Base-by-base conservation (phyloP, 2,888 invertebrate genomes). In the Dynastes maya region DNA sequence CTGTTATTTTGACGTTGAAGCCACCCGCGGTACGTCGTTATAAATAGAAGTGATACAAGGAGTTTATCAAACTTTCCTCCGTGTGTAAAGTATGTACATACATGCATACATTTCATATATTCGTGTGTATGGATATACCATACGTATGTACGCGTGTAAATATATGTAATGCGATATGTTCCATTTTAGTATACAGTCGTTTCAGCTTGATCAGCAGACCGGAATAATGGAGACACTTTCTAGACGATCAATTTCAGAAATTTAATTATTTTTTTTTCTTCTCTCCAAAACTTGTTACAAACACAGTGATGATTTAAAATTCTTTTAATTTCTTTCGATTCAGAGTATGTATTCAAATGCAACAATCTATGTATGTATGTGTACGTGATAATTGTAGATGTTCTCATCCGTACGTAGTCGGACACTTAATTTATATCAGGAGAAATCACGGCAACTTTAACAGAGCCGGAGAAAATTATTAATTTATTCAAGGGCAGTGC, bases 171-270 rank as follows among this genome's bases (percentile, higher is more conserved):
- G 63, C 68, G 79, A 79, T 79, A 76, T 79, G 75, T 68, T 75
- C 70, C 70, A 68, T 78, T 77, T 72, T 72, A 72, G 65, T 72
- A 65, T 78, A 72, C 64, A 71, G 78, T 71, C 64, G 71, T 80
- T 78, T 80, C 80, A 75, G 80, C 74, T 77, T 80, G 80, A 76
- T 70, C 76, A 77, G 67, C 74, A 75, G 75, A 75, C 78, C 78
- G 67, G 78, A 78, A 78, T 78, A 80, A 77, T 78, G 78, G 78
- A 77, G 75, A 78, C 76, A 80, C 80, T 80, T 80, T 80, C 80
- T 78, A 80, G 68, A 65, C 79, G 70, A 78, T 78, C 78, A 64
- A 65, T 78, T 78, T 71, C 72, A 72, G 51, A 78, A 78, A 78
- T 78, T 58, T 67, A 76, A 76, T 76, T 67, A 55, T 53, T 27